Evolutionary conservation across 2,888 invertebrate species (phyloP), one percentile per base, ranked within the genome.

Genomic region (Phlogophora meticulosa): DNA sequence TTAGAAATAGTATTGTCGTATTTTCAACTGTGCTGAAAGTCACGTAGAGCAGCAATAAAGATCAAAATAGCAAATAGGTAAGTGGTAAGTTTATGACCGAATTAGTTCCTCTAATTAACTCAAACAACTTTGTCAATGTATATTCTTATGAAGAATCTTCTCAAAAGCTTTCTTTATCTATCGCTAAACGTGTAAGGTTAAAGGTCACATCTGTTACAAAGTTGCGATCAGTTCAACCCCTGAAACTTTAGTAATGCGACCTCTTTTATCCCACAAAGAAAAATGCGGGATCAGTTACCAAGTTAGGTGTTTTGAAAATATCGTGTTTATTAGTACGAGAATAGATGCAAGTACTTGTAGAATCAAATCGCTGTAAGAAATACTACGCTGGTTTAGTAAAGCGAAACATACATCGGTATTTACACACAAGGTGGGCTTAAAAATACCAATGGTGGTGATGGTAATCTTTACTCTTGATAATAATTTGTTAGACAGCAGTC

Each of bases 41-140:
- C 62, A 69, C 55, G 48, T 51, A 61, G 22, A 42, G 1, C 9
- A 34, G 40, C 24, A 43, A 57, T 48, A 69, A 75, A 10, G 20
- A 51, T 55, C 17, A 46, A 58, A 69, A 75, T 74, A 53, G 46
- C 17, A 20, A 38, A 51, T 32, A 36, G 9, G 34, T 22, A 22
- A n/a, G n/a, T 46, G 22, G 13, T 48, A 48, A 48, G 40, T 51
- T 28, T 22, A 57, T 48, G 20, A 17, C 32, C 48, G 48, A 20
- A 45, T 58, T 38, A 48, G 58, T 71, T 76, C 64, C 40, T 34
- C 52, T 64, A 57, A 65, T 71, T 70, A 71, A 60, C 48, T 52
- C 38, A 22, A 52, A 70, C 45, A 45, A 52, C 28, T 69, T 57
- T 42, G 11, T 45, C 48, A 68, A 51, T 45, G n/a, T 43, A 15